Base-by-base conservation (phyloP, 2,888 invertebrate species). In the Lasioglossum pauxillum region DNA sequence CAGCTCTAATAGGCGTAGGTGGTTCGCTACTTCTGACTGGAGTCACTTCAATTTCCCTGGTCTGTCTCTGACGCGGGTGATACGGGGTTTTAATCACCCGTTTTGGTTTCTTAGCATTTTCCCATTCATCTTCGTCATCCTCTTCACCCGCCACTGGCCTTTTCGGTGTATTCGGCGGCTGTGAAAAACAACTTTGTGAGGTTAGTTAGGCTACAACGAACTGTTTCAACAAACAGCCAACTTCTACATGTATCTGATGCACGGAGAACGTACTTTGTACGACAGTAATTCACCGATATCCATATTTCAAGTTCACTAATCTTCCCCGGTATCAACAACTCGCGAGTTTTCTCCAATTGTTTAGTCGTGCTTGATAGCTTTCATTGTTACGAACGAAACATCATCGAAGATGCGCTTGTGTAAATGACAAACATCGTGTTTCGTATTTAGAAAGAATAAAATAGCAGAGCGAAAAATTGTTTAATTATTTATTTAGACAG, bases 91-190 rank as follows among this genome's bases (percentile, higher is more conserved):
- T 90, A 89, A 95, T 90, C 94, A 96, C 90, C 94, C 94, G 95
- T 95, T 96, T 95, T 89, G 95, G 89, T 95, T 96, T 97, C 87
- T 96, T 96, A 0, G 96, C 95, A 90, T 96, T 97, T 87, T 97
- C 96, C 90, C 96, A 96, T 84, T 97, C 96, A 87, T 97, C 97
- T 41, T 97, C 97, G 23, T 97, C 96, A 57, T 96, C 96, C 89
- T 97, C 97, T 88, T 97, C 97, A 85, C 97, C 97, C 44, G 94
- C 94, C 31, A 93, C 95, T 38, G 97, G 97, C 86, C 98, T 96
- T 95, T 98, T 98, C 14, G 98, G 97, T 14, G 98, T 98, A 93
- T 98, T 98, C 76, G 97, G 97, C 7, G 98, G 98, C 98, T 98
- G 91, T 53, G 78, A n/a, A 69, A 41, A 38, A 16, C 23, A 69